Percentiles rank a stretch among this genome's conserved stretches.
phyloP scores from a whole-genome alignment of 1,140 invertebrate species.

The Microplitis demolitor region DNA sequence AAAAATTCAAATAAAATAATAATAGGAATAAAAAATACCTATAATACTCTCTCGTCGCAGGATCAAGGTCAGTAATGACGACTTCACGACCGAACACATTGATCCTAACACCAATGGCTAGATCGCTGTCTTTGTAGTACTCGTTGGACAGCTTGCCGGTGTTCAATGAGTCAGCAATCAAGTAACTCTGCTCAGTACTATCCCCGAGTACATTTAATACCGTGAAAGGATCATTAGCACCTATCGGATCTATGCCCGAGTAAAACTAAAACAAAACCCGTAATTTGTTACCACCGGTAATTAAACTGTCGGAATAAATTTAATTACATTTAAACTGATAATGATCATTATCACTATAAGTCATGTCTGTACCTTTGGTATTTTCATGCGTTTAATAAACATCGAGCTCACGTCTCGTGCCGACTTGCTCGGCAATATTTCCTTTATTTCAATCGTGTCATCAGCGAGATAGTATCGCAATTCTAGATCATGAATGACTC shows the following conservation, averaged over 20 bases:
- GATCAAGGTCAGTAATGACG: constrained; percentile 83
- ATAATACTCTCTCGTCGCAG: constrained; percentile 88
- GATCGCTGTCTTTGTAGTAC: constrained; percentile 75
- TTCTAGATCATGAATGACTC: constrained; percentile 75
- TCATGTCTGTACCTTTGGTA: constrained; percentile 71
- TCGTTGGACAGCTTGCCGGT: constrained; percentile 59
- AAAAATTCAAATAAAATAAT: neutral
- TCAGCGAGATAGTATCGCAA: constrained; percentile 85
- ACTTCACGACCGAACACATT: constrained; percentile 81
- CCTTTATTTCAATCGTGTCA: constrained; percentile 88
- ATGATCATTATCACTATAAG: too few species aligned
- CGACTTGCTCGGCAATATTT: constrained; percentile 71
- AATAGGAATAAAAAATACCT: constrained; percentile 53
- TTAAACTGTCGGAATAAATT: neutral
- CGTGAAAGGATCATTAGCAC: constrained; percentile 66
- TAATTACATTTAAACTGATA: neutral
- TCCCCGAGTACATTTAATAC: constrained; percentile 75
- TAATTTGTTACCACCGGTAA: neutral
- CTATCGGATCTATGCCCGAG: constrained; percentile 64
- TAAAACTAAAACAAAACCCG: constrained; percentile 45
- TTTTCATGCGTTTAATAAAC: constrained; percentile 74
- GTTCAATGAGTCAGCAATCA: constrained; percentile 66
- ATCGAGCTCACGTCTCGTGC: constrained; percentile 72
- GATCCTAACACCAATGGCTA: constrained; percentile 79
- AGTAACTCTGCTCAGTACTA: constrained; percentile 64